These are phyloP conservation scores for Aspiorhynchus laticeps DNA, from an alignment of 2,113 vertebrate species.

Conservation along the genomic window DNA sequence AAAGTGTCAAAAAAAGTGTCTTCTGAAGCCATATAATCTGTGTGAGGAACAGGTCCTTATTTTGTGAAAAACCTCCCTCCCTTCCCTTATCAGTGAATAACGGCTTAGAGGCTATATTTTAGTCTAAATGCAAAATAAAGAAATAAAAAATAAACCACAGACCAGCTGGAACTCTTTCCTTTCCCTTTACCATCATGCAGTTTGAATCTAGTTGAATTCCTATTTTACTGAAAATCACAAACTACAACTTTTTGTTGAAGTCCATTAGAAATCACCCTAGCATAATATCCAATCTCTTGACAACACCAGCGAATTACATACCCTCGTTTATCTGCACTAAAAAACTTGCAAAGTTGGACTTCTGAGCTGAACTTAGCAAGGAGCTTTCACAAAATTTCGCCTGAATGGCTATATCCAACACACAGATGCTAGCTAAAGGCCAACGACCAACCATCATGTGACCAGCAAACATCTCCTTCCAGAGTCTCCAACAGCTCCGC, in stretches of 20 bases:
- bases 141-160: neutral
- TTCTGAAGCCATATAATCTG: neutral
- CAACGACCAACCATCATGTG: neutral
- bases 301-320: neutral
- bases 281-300: neutral
- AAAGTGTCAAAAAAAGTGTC: neutral
- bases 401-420: neutral
- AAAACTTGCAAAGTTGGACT: neutral
- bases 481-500: neutral
- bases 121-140: neutral
- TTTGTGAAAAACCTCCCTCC: neutral
- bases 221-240: neutral
- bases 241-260: neutral
- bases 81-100: neutral
- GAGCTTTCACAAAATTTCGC: neutral
- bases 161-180: too few species aligned
- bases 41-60: neutral
- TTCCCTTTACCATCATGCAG: neutral
- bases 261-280: neutral
- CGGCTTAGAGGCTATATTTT: neutral
- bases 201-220: neutral
- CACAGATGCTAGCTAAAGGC: conserved; percentile 17
- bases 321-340: neutral
- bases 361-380: neutral
- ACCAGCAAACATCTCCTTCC: neutral